Evolutionary conservation across 2,113 vertebrate genomes (phyloP), one percentile per base, ranked within the genome.

Genomic region (Antechinus flavipes): DNA sequence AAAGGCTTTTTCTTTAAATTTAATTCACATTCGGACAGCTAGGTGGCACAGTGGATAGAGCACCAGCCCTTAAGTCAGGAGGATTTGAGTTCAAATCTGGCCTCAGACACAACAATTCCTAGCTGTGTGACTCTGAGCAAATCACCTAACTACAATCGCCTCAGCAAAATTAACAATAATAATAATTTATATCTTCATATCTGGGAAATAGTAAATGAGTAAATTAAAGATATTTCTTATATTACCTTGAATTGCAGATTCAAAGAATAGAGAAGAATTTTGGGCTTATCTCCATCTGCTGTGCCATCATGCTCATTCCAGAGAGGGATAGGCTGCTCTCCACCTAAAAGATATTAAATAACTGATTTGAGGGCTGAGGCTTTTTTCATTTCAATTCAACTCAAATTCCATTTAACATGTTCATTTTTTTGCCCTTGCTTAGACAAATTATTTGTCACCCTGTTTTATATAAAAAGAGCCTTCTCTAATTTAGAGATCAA

Each of bases 221-320:
- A 50, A 50, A 50, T 16, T 50, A 90, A 30, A 19, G 68, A 0
- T 61, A 90, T 1, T 94, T 84, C 46, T 54, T 42, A 47, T 54
- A 35, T 95, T 99, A 99, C 99, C 99, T 99, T 99, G 98, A 99
- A 99, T 96, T 99, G 99, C 49, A 99, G 99, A 95, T 99, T 99
- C 96, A 99, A 96, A 0, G 99, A 99, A 90, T 99, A 99, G 4
- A 99, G 99, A 53, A 99, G 99, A 97, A 99, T 99, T 98, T 99
- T 99, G 12, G 99, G 99, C 97, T 99, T 99, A 93, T 99, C 99
- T 94, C 99, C 99, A 96, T 99, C 99, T 12, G 99, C 98, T 27
- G 99, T 99, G 76, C 99, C 99, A 97, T 99, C 99, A 0, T 99
- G 99, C 97, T 99, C 99, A 52, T 99, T 99, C 99, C 99, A 99